Evolutionary conservation across 2,797 vertebrate genomes (phyloP), one percentile per base, ranked within the genome.

Genomic region (Poeciliopsis infans): DNA sequence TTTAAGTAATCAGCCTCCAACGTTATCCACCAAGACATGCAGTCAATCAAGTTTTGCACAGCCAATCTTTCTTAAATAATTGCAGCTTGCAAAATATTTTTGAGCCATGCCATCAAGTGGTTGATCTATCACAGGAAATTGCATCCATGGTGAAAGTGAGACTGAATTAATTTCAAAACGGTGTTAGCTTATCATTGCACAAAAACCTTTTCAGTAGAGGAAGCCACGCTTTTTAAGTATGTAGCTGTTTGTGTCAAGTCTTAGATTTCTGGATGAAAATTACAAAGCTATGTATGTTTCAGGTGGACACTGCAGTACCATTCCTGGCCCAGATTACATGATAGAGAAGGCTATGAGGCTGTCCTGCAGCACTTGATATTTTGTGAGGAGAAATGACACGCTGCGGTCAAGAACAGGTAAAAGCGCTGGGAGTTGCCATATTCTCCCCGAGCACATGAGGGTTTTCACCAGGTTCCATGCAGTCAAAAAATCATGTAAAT

Each of bases 401-500:
- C 6, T 16, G 28, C 3, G 31, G 55, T 28, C 2, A 64, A 33
- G 33, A 31, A 36, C 28, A 64, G 15, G 7, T 33, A 36, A 59
- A 31, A 28, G 7, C 49, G 10, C 7, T 3, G 7, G 1, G 55
- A 59, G 55, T 59, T 28, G 55, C 55, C 55, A 5, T n/a, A 57
- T 28, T 57, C 2, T 36, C 1, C 3, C 33, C 0, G 2, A 13
- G 31, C 5, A 64, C 18, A 16, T 36, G 16, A 1, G 1, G 4
- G 31, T 36, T 64, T 20, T 64, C 16, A 64, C 31, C 31, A 36
- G 59, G 31, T 36, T 16, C 28, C 2, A 16, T 39, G 18, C 33
- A 66, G 61, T 39, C 33, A 51, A 51, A 23, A 66, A 39, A 66
- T 36, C 8, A 23, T 36, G 31, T 61, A 33, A 33, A 61, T 16